A percentile compares a stretch with the other conserved stretches of the same genome.
Conservation (phyloP, 1,140 invertebrate genomes). For the Drosophila fuyamai region DNA sequence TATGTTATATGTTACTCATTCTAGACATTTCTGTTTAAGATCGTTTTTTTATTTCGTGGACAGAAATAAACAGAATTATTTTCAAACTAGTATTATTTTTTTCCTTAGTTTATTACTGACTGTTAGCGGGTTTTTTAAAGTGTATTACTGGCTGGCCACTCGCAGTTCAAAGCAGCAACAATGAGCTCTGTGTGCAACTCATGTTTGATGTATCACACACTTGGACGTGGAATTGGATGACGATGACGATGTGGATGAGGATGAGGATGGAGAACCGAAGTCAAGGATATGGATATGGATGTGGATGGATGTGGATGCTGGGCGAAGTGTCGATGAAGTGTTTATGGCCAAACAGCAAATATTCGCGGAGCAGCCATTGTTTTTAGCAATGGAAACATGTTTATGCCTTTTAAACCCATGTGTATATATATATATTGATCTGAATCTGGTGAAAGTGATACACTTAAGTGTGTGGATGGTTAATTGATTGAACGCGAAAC, state of each 20-base stretch:
- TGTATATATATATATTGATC: neutral
- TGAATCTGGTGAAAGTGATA: conserved; percentile 16
- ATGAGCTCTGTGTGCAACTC: conserved; percentile 32
- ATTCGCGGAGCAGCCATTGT: conserved; percentile 8
- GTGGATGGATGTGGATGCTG: conserved; percentile 18
- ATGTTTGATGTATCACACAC: conserved; percentile 64
- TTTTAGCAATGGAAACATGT: conserved; percentile 44
- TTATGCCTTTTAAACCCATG: conserved; percentile 32
- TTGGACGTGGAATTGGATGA: conserved; percentile 12
- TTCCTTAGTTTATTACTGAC: too few relatives aligned
- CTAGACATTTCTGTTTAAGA: too few relatives aligned
- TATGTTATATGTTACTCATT: too few relatives aligned
- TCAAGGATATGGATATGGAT: conserved; percentile 5
- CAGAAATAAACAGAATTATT: too few relatives aligned
- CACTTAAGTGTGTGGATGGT: neutral
- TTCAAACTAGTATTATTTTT: too few relatives aligned
- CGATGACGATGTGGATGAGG: conserved; percentile 7
- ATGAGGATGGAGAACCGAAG: neutral
- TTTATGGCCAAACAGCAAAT: conserved; percentile 61
- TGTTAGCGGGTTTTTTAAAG: neutral
- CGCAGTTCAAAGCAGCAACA: conserved; percentile 8
- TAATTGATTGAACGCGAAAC: neutral
- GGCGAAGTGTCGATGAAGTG: conserved; percentile 71
- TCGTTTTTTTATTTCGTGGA: too few relatives aligned
- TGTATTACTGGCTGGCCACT: neutral